Evolutionary conservation across 2,888 invertebrate species (phyloP).

Genomic region (Vandiemenella viatica): DNA sequence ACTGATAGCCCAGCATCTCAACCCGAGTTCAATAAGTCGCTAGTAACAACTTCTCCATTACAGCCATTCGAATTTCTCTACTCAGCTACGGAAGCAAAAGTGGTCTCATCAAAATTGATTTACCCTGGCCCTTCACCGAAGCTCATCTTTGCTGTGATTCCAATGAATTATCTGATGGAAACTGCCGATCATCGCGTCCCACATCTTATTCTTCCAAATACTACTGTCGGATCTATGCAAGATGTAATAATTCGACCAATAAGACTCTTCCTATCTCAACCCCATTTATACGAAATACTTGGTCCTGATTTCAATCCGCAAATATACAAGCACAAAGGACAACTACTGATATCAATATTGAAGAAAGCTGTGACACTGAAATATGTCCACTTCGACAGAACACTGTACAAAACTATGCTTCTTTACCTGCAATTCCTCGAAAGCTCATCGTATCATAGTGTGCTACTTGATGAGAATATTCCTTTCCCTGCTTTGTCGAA

Average conservation of each 20-base stretch:
- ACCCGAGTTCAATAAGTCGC: background rate
- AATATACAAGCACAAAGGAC: background rate
- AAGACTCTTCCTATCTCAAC: background rate
- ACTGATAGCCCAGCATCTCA: too few species aligned
- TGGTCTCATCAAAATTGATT: background rate
- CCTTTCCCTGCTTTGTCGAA: background rate
- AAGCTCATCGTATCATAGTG: background rate
- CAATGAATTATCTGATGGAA: background rate
- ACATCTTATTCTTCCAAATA: background rate
- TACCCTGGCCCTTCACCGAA: background rate
- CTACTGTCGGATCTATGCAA: background rate
- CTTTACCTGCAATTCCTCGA: background rate
- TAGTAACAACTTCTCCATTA: background rate
- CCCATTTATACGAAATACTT: background rate
- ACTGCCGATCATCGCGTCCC: background rate
- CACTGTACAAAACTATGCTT: background rate
- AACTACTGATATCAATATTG: background rate
- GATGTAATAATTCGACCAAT: background rate
- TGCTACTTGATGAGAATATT: background rate
- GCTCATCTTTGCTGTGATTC: background rate
- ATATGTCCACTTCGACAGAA: background rate
- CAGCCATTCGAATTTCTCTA: background rate
- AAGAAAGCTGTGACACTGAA: background rate
- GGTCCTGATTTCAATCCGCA: background rate
- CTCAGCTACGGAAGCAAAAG: background rate